A percentile compares a stretch with the other conserved stretches of the same genome.
phyloP scores from a whole-genome alignment of 2,797 vertebrate species.

The Coluber constrictor region DNA sequence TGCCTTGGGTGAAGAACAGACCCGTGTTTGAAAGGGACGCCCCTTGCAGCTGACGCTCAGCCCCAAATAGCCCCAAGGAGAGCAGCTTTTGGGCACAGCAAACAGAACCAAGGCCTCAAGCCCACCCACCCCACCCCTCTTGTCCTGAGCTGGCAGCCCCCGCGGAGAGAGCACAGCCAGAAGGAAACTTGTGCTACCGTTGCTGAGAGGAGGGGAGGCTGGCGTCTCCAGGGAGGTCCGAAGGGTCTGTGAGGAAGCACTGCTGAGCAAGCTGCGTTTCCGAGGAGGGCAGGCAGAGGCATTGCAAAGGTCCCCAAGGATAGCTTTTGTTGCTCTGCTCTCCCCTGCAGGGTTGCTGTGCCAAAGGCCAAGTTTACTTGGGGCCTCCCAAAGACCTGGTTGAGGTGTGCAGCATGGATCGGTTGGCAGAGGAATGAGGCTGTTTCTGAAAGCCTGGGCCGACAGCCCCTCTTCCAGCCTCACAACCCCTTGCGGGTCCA shows the following conservation, averaged over 20 bases:
- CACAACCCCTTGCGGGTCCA: background rate
- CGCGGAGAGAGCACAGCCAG: background rate
- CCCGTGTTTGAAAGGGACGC: background rate
- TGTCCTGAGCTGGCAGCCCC: background rate
- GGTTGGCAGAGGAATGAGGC: background rate
- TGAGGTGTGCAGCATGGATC: accelerated
- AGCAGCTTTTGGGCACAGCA: background rate
- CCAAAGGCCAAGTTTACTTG: background rate
- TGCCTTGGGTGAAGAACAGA: background rate
- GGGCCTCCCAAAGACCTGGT: background rate
- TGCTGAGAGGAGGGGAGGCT: slow-evolving; percentile 37
- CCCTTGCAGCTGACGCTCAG: background rate
- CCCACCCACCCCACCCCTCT: background rate
- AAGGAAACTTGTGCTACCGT: slow-evolving; percentile 28
- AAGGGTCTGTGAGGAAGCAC: slow-evolving; percentile 15
- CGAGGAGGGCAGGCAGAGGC: slow-evolving; percentile 33
- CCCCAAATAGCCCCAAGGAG: background rate
- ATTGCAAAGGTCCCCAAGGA: background rate
- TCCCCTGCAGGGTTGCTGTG: background rate
- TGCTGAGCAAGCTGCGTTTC: background rate
- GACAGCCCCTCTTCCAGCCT: background rate
- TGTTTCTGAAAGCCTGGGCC: background rate
- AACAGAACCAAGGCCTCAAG: background rate
- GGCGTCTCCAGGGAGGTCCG: slow-evolving; percentile 56
- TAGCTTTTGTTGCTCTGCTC: background rate